Base-by-base conservation (phyloP, 23 tunicate genomes). In the Oikopleura vanhoeffeni region DNA sequence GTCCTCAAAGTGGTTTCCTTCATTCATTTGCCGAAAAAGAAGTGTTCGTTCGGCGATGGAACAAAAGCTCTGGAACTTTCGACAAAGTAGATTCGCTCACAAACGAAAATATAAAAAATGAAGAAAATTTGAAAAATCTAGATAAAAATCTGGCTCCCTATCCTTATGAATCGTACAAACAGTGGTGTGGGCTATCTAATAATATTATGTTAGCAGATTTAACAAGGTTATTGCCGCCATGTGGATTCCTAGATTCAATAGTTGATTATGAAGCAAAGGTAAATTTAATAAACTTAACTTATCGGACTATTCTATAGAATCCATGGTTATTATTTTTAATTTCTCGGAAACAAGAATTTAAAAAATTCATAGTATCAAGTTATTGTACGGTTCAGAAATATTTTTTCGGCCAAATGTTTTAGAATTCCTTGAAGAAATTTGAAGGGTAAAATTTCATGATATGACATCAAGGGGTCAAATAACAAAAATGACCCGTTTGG, bases 1-100 rank as follows among this genome's bases (percentile, higher is more conserved):
- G n/a, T n/a, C 97, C 97, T 39, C 84, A 88, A 67, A 87, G 92
- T 82, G 91, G 97, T n/a, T 87, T 92, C 67, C 89, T 87, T 82
- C 97, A 89, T 84, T n/a, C 40, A 40, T 92, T 92, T 64, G 83
- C 83, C 40, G 41, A 76, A 40, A 84, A 85, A 38, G 97, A 92
- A 87, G 89, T 92, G 57, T 76, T 92, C 13, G 86, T 87, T 18
- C 84, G 85, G 67, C 39, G 83, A 34, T 92, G 97, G 97, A 60
- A 85, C 41, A 1, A 41, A 13, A 67, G 28, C 13, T 41, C 32
- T 39, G 97, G 88, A 86, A 90, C 86, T n/a, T 41, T 92, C 30
- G 49, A 76, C 18, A 71, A 90, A 41, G 40, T 84, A 39, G 30
- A 0, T 18, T 67, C 42, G 40, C 67, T 30, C 39, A 84, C 40